Evolutionary conservation across 37 sponge, comb jelly and placozoan species (phyloP), one percentile per base, ranked within the genome.

Genomic region (Chondrosia reniformis): DNA sequence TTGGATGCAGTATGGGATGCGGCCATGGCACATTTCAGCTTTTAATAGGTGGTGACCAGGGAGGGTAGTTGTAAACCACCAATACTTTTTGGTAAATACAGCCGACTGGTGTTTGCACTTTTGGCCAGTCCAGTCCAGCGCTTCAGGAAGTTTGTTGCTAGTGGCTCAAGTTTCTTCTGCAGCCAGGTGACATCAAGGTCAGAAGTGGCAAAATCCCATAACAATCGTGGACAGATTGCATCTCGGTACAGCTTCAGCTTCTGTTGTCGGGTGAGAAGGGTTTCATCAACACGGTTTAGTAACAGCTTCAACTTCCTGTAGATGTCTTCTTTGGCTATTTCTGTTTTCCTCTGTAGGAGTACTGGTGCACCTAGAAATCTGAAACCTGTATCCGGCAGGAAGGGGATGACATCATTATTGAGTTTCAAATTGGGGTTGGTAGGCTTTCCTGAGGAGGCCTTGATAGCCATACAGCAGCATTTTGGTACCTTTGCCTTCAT

Each of bases 401-500:
- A 79, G 6, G 80, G 80, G 67, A 79, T 66, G 36, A 67, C 2
- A 12, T 49, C 80, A 4, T 67, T 38, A 9, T 45, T 25, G 55
- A 79, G 67, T 0, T 4, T 41, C 34, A 79, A 54, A 5, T n/a
- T 21, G 3, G 80, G 67, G 63, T 79, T 67, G 3, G 15, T 17
- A 0, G 27, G 33, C 54, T 33, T 44, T 7, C 80, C 67, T 21
- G 80, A 49, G 0, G 80, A 79, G 0, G 46, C 80, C 54, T 79
- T 33, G 22, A 79, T 46, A 46, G 80, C 36, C 19, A 79, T 12
- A 38, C 67, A 33, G 45, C 40, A 27, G 34, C 80, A 79, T 55
- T 79, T 79, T n/a, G 80, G 67, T 12, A 66, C 45, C 67, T 79
- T 79, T 5, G 80, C n/a, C n/a, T n/a, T n/a, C 80, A 79, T 43